phyloP scores from a whole-genome alignment of 2,888 invertebrate genomes.

The Lapara coniferarum region DNA sequence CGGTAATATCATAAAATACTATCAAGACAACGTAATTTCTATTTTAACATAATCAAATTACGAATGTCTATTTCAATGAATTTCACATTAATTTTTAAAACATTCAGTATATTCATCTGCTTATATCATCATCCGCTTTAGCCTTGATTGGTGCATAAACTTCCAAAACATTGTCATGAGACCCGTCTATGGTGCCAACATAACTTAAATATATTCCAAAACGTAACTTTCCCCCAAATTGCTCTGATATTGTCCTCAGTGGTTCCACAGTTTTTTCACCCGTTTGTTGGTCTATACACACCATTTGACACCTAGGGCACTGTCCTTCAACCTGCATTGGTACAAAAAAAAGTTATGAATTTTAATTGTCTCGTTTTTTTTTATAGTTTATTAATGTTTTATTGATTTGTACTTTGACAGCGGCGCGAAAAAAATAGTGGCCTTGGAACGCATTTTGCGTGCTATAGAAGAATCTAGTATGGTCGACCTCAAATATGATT shows the following conservation, averaged over 20 bases:
- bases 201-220: slow-evolving; percentile 91
- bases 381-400: slow-evolving; percentile 5
- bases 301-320: slow-evolving; percentile 97
- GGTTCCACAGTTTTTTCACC: slow-evolving; percentile 92
- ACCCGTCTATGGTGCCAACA: slow-evolving; percentile 60
- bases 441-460: too few relatives aligned
- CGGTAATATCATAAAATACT: too few relatives aligned
- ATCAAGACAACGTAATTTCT: too few relatives aligned
- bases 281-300: slow-evolving; percentile 95
- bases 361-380: slow-evolving; percentile 17
- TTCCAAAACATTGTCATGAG: slow-evolving; percentile 53
- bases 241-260: slow-evolving; percentile 88
- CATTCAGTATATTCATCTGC: slow-evolving; percentile 52
- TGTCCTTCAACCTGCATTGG: slow-evolving; percentile 87
- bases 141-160: slow-evolving; percentile 54
- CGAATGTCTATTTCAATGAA: too few relatives aligned
- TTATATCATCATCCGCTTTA: slow-evolving; percentile 58
- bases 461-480: too few relatives aligned
- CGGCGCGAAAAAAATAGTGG: too few relatives aligned
- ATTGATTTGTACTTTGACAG: too few relatives aligned
- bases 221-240: slow-evolving; percentile 88
- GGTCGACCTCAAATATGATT: too few relatives aligned
- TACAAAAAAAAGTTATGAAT: slow-evolving; percentile 20
- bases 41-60: too few relatives aligned
- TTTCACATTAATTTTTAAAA: neutral